Base-by-base conservation (phyloP, 1,140 invertebrate genomes). In the Antheraea mylitta region DNA sequence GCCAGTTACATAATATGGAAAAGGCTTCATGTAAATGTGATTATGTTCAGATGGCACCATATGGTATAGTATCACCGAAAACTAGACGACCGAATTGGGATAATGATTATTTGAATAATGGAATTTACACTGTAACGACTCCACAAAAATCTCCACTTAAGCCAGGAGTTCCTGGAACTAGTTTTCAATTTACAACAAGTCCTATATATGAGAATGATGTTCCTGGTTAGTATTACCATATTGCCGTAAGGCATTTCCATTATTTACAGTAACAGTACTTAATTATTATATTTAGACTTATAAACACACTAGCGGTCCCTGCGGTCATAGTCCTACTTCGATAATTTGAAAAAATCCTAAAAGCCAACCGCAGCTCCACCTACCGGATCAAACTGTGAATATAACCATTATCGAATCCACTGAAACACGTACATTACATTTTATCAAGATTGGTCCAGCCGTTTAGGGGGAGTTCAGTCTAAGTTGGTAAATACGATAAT, bases 181-280 rank as follows among this genome's bases (percentile, higher is more conserved):
- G 88, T 79, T 90, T 91, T 73, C 90, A 93, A 71, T 89, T 91
- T 65, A 83, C 89, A 0, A 80, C 86, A 0, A 91, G 89, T 76
- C 89, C 88, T 38, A 90, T 89, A 68, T 93, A 93, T 69, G 92
- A 93, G 70, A 89, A 91, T 71, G 92, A 93, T 74, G 81, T 87
- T 18, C 84, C 89, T 71, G 81, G 86, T 88, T 76, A 79, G 64
- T 67, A 58, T 9, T 61, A 4, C 22, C 13, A 13, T 19, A 16
- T 2, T n/a, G n/a, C n/a, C n/a, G n/a, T 6, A 53, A 16, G 2
- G 45, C 45, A 53, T 53, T 53, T 53, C 38, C 38, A 18, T 67
- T 18, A 9, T n/a, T 18, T 18, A 38, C 2, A 38, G 11, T 18
- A 60, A 61, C 13, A 13, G n/a, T n/a, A 18, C 37, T 42, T 11